These are phyloP conservation scores for Camponotus fellah DNA, from an alignment of 2,888 invertebrate species.

Conservation along the genomic window DNA sequence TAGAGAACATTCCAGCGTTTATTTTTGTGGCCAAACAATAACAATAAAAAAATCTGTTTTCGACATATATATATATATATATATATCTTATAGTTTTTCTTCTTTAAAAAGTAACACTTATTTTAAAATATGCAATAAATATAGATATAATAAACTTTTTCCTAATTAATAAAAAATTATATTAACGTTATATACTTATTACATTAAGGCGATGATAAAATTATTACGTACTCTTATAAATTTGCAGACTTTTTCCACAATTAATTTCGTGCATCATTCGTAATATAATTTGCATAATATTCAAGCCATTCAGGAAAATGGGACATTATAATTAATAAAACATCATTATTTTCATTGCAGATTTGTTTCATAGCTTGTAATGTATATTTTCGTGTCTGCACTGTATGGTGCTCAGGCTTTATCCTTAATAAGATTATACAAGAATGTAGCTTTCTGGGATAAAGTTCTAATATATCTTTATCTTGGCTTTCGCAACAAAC, in stretches of 20 bases:
- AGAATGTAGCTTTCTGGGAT: constrained; percentile 77
- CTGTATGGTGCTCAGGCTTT: constrained; percentile 73
- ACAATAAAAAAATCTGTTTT: constrained; percentile 65
- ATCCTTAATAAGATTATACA: constrained; percentile 78
- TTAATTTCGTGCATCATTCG: constrained; percentile 22
- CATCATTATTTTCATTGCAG: constrained; percentile 68
- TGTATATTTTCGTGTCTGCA: constrained; percentile 70
- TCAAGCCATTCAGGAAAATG: constrained; percentile 81
- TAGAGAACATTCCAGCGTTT: constrained; percentile 56
- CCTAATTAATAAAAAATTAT: not conserved
- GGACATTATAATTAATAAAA: constrained; percentile 75
- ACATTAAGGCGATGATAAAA: not conserved
- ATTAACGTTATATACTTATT: not conserved
- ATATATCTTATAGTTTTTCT: not conserved
- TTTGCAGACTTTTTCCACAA: not conserved
- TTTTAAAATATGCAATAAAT: not conserved
- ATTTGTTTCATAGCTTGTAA: constrained; percentile 70
- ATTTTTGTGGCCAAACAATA: constrained; percentile 49
- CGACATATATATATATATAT: constrained; percentile 60
- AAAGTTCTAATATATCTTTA: constrained; percentile 78
- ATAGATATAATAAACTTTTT: not conserved
- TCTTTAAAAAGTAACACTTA: not conserved
- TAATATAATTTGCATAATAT: constrained; percentile 59
- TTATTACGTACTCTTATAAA: not conserved
- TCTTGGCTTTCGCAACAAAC: constrained; percentile 62